Conservation (phyloP, 2,888 invertebrate species). For the Heteromyza rotundicornis region DNA sequence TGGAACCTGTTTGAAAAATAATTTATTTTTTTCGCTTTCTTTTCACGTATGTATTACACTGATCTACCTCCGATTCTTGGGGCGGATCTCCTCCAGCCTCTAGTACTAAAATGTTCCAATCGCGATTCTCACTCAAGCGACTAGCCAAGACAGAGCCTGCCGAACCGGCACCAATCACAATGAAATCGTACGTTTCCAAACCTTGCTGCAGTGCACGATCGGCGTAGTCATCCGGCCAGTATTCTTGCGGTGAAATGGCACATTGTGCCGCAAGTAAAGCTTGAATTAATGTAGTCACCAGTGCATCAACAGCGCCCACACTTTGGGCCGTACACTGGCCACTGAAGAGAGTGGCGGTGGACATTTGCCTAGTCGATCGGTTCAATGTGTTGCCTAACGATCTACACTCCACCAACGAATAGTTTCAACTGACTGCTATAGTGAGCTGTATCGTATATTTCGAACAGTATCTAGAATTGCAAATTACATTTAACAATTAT, state of each 20-base stretch:
- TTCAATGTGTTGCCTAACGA: too few relatives aligned
- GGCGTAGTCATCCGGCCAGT: constrained; percentile 67
- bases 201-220: constrained; percentile 48
- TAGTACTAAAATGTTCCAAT: constrained; percentile 63
- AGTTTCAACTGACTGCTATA: too few relatives aligned
- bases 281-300: constrained; percentile 68
- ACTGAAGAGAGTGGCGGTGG: too few relatives aligned
- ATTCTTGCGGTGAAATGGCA: constrained; percentile 62
- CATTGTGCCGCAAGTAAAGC: constrained; percentile 69
- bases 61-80: constrained; percentile 54
- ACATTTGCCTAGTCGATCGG: too few relatives aligned
- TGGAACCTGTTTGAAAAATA: constrained; percentile 39
- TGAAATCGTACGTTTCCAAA: constrained; percentile 58
- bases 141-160: constrained; percentile 64
- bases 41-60: background rate
- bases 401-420: too few relatives aligned
- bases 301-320: constrained; percentile 49
- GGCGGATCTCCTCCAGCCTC: constrained; percentile 66
- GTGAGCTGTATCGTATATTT: too few relatives aligned
- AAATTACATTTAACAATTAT: too few relatives aligned
- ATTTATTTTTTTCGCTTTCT: background rate
- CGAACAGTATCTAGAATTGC: too few relatives aligned
- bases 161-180: constrained; percentile 64
- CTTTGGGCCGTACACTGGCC: constrained; percentile 41
- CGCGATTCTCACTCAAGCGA: constrained; percentile 62